Evolutionary conservation across 2,888 invertebrate genomes (phyloP), one percentile per base, ranked within the genome.

Genomic region (Lithophane ornitopus): DNA sequence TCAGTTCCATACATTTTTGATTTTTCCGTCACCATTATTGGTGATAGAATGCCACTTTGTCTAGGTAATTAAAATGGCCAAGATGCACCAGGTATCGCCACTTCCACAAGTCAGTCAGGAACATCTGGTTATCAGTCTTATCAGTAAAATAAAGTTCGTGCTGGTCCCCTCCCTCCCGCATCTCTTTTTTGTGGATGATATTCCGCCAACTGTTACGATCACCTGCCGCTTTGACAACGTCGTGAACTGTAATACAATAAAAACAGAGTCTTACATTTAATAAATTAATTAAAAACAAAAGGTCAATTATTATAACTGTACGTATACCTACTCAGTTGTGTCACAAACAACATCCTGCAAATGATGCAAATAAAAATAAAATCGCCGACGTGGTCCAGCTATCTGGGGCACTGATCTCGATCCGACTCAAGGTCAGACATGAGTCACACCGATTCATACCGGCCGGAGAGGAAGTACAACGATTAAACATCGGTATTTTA

Each of bases 361-460:
- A 81, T 61, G 19, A 81, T n/a, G 59, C 14, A 63, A 80, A 46
- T 41, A 59, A 63, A 77, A 61, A 76, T 16, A 22, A 78, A 70
- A 61, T 28, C n/a, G 44, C 41, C 26, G 58, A 68, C 58, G 79
- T 78, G 70, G 61, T 41, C 46, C 63, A 44, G 16, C 54, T 81
- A 81, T 74, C 54, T 85, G 75, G 81, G 68, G 59, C 85, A 85
- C 58, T 85, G 80, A 81, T 85, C 80, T 81, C 75, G 54, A 65
- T 52, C 41, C n/a, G 22, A 28, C 34, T 44, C 81, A 81, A 81
- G 80, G 85, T 81, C 54, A 72, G 9, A 14, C 58, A 34, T 73
- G 81, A 84, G 26, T 80, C 80, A 80, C 22, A 19, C 65, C n/a
- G 26, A 54, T 58, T 34, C 41, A 49, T 62, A 52, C 16, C 44